Percentiles rank a stretch among this genome's conserved stretches.
Evolutionary conservation across 1,140 invertebrate genomes (phyloP).

Genomic region (Daktulosphaira vitifoliae): DNA sequence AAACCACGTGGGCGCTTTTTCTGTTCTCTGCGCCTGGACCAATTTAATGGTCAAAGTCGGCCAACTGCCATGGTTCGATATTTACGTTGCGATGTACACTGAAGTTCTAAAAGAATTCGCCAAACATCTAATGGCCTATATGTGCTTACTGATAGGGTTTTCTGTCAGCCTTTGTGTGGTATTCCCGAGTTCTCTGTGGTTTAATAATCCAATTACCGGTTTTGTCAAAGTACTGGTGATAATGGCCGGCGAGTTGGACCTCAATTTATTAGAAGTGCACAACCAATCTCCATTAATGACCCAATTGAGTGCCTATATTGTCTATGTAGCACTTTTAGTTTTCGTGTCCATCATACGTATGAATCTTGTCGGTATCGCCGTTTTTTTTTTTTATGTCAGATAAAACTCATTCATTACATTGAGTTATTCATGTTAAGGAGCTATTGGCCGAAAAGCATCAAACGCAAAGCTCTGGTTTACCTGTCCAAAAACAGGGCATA

Average conservation of each 20-base stretch:
- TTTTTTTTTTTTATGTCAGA: slow-evolving; percentile 63
- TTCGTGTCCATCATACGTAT: slow-evolving; percentile 73
- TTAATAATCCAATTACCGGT: slow-evolving; percentile 67
- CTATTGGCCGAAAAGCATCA: slow-evolving; percentile 56
- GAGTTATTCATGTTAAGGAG: slow-evolving; percentile 60
- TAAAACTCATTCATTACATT: slow-evolving; percentile 64
- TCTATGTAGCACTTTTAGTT: slow-evolving; percentile 45
- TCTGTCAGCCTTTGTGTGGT: slow-evolving; percentile 79
- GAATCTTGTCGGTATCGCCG: slow-evolving; percentile 75
- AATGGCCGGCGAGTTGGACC: slow-evolving; percentile 79
- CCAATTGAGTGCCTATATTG: slow-evolving; percentile 10
- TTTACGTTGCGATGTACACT: slow-evolving; percentile 79
- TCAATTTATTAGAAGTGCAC: slow-evolving; percentile 47
- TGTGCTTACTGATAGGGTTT: slow-evolving; percentile 72
- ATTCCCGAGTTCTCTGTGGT: slow-evolving; percentile 67
- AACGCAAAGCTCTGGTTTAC: slow-evolving; percentile 61
- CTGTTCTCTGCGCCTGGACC: slow-evolving; percentile 74
- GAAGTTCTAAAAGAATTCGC: slow-evolving; percentile 75
- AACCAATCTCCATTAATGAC: neutral
- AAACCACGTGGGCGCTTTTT: slow-evolving; percentile 68
- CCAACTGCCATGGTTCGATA: slow-evolving; percentile 71
- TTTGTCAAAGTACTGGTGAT: slow-evolving; percentile 76
- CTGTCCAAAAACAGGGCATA: slow-evolving; percentile 67
- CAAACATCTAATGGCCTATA: slow-evolving; percentile 71
- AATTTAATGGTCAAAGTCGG: slow-evolving; percentile 82